Base-by-base conservation (phyloP, 2,888 invertebrate genomes). In the Trissolcus japonicus region DNA sequence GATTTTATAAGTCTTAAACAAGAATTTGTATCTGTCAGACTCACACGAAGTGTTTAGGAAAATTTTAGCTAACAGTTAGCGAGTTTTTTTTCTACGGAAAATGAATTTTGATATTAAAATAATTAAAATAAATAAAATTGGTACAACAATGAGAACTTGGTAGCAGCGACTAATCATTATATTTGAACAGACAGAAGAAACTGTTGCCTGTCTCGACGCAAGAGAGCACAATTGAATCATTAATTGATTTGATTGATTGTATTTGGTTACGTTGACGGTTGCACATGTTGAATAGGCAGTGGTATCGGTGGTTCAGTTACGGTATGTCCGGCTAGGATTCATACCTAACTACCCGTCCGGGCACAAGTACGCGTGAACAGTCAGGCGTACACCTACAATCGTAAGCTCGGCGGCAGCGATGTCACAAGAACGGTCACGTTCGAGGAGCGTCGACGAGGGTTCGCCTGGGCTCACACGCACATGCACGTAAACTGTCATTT, bases 211-310 rank as follows among this genome's bases (percentile, higher is more conserved):
- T 80, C 80, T 79, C 76, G 62, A 43, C 59, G 73, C 76, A 82
- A 85, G 83, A 35, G 35, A 80, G 80, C 75, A 81, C 84, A 83
- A 86, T 86, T 84, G 85, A 86, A 86, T 85, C 82, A 87, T 87
- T 83, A 85, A 88, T 87, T 83, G 87, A 87, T 86, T 86, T 85
- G 87, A 88, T 86, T 84, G 87, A 88, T 88, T 80, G 86, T 85
- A 86, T 86, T 85, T 82, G 79, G 76, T 81, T 79, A 85, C 85
- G 86, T 85, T 86, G 87, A 87, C 85, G 85, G 82, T 86, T 86
- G 85, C 85, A 85, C 86, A 86, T 85, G 87, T 86, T 87, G 87
- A 86, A 87, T 88, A 86, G 85, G 82, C 83, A 82, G 82, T 76
- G 78, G 82, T 85, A 85, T 86, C 83, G 81, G 71, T 80, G 74